phyloP scores from a whole-genome alignment of 1,140 invertebrate species.

The Eriocheir sinensis region DNA sequence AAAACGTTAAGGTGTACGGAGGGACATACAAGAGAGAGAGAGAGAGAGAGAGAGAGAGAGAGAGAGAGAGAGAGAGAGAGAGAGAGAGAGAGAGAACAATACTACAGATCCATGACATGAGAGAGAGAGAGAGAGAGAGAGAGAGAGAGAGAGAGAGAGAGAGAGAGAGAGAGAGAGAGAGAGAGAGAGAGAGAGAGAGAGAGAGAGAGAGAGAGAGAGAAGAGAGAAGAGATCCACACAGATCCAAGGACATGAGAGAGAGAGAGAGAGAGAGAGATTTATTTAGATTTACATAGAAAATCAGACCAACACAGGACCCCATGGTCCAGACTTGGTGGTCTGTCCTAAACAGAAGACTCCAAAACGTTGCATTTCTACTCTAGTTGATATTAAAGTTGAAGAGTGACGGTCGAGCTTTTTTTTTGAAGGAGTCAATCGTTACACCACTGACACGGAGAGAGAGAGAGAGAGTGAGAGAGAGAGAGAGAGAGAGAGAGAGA shows the following conservation, averaged over 20 bases:
- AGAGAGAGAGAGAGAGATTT: not conserved
- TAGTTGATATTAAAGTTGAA: too few relatives aligned
- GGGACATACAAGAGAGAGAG: not conserved
- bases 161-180: not conserved
- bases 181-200: constrained; percentile 44
- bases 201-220: not conserved
- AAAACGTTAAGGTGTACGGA: too few relatives aligned
- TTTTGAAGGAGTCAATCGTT: too few relatives aligned
- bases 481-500: not conserved
- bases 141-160: not conserved
- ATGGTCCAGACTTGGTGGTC: too few relatives aligned
- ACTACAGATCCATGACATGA: not conserved
- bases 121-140: too few relatives aligned
- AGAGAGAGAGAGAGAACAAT: constrained; percentile 7
- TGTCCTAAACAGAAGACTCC: too few relatives aligned
- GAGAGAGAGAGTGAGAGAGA: not conserved
- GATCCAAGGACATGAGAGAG: too few relatives aligned
- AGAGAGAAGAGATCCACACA: too few relatives aligned
- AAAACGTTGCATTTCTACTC: too few relatives aligned
- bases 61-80: not conserved
- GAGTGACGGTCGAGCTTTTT: too few relatives aligned
- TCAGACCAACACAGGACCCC: too few relatives aligned
- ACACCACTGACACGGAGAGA: too few relatives aligned
- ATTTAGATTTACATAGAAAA: not conserved
- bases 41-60: not conserved